Evolutionary conservation across 2,888 invertebrate species (phyloP).

Genomic region (Pyralis farinalis): DNA sequence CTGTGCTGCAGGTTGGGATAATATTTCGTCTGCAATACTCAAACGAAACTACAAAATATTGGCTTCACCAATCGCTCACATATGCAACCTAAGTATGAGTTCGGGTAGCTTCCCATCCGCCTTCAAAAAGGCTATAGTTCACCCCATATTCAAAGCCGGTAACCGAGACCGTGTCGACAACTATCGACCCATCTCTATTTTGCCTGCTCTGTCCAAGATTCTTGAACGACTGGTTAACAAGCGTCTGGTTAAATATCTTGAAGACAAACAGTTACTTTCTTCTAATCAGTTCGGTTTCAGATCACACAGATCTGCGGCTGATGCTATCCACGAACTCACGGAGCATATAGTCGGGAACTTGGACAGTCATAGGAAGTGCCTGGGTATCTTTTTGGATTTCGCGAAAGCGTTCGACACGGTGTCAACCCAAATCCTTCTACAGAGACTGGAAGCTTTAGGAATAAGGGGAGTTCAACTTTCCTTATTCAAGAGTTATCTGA

Average conservation of each 20-base stretch:
- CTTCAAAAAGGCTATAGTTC: neutral
- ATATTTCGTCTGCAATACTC: slow-evolving; percentile 2
- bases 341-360: slow-evolving; percentile 8
- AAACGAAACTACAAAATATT: neutral
- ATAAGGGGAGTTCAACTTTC: slow-evolving; percentile 6
- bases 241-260: slow-evolving; percentile 12
- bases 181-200: slow-evolving; percentile 14
- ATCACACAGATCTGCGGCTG: slow-evolving; percentile 10
- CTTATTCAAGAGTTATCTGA: slow-evolving; percentile 2
- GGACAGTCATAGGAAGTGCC: slow-evolving; percentile 11
- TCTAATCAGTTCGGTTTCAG: slow-evolving; percentile 13
- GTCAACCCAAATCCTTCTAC: slow-evolving; percentile 9
- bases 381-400: slow-evolving; percentile 14
- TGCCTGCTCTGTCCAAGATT: slow-evolving; percentile 15
- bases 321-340: slow-evolving; percentile 11
- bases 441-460: slow-evolving; percentile 11
- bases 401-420: slow-evolving; percentile 19
- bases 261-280: slow-evolving; percentile 10
- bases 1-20: slow-evolving; percentile 3
- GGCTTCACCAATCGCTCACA: neutral
- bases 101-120: neutral
- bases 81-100: neutral
- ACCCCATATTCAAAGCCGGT: neutral
- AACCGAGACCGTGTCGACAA: slow-evolving; percentile 9
- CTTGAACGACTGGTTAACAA: slow-evolving; percentile 12